Percentiles rank a stretch among this genome's conserved stretches.
Conservation (phyloP, 37 sponge, comb jelly and placozoan species). For the Petrosia ficiformis region DNA sequence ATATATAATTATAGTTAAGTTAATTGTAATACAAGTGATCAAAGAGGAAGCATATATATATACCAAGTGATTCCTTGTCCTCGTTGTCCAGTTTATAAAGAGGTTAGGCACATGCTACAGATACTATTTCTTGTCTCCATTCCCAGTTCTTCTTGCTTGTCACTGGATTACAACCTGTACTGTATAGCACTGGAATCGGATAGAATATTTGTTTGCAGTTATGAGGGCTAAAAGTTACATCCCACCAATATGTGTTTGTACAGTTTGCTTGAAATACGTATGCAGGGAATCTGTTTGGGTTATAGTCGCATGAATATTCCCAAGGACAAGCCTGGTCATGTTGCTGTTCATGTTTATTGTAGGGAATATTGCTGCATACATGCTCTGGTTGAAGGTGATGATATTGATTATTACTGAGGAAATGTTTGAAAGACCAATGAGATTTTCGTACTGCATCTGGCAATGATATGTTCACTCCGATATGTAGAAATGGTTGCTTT, state of each 20-base stretch:
- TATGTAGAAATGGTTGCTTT: background rate
- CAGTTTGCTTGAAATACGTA: constrained; percentile 52
- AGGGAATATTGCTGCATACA: background rate
- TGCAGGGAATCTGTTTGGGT: constrained; percentile 44
- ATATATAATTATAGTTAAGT: no score
- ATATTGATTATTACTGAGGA: background rate
- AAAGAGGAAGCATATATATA: no score
- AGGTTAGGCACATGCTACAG: constrained; percentile 15
- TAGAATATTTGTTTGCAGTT: constrained; percentile 14
- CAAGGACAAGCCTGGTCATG: constrained; percentile 4
- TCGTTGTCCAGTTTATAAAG: no score
- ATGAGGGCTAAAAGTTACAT: background rate
- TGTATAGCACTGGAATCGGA: constrained; percentile 21
- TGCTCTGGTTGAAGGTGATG: background rate
- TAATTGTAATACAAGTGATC: no score
- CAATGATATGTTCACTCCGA: constrained; percentile 1
- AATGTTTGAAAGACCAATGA: background rate
- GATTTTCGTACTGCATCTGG: background rate
- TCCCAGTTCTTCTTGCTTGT: constrained; percentile 11
- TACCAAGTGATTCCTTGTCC: no score
- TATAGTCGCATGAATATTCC: constrained; percentile 56
- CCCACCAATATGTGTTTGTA: background rate
- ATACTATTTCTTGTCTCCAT: constrained; percentile 1
- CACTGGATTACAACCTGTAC: constrained; percentile 5
- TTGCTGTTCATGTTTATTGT: background rate